Conservation (phyloP, 2,113 vertebrate genomes). For the Talpa occidentalis region DNA sequence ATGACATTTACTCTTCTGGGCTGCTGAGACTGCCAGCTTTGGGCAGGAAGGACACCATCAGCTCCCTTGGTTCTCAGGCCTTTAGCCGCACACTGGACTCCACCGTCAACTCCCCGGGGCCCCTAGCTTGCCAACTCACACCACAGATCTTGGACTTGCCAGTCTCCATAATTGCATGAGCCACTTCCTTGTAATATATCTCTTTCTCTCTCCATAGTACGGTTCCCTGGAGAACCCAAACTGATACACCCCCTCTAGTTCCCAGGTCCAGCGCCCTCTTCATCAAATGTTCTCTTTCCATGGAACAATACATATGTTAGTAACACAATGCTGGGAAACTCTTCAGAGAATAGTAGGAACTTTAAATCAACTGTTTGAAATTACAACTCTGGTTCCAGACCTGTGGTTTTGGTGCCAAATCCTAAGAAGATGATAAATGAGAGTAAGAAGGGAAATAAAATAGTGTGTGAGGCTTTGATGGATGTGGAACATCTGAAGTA, state of each 20-base stretch:
- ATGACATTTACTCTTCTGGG: neutral
- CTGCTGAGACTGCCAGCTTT: neutral
- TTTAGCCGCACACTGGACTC: neutral
- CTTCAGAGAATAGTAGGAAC: neutral
- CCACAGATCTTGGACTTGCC: neutral
- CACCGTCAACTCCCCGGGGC: neutral
- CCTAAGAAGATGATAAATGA: slow-evolving; percentile 39
- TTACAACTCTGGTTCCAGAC: neutral
- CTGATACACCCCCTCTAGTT: neutral
- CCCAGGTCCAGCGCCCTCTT: neutral
- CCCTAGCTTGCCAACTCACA: neutral
- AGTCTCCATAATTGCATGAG: neutral
- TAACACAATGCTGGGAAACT: neutral
- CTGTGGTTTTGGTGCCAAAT: neutral
- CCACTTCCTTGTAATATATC: neutral
- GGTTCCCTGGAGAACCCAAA: neutral
- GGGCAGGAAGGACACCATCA: neutral
- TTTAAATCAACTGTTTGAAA: slow-evolving; percentile 10
- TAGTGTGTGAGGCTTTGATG: neutral
- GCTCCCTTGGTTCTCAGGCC: neutral
- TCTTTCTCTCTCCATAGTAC: neutral
- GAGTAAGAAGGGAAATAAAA: neutral
- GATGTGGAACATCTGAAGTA: neutral
- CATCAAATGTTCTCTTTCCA: neutral
- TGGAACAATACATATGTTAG: neutral